These are phyloP conservation scores for Tolmerus cingulatus DNA, from an alignment of 2,888 invertebrate species.

Conservation along the genomic window DNA sequence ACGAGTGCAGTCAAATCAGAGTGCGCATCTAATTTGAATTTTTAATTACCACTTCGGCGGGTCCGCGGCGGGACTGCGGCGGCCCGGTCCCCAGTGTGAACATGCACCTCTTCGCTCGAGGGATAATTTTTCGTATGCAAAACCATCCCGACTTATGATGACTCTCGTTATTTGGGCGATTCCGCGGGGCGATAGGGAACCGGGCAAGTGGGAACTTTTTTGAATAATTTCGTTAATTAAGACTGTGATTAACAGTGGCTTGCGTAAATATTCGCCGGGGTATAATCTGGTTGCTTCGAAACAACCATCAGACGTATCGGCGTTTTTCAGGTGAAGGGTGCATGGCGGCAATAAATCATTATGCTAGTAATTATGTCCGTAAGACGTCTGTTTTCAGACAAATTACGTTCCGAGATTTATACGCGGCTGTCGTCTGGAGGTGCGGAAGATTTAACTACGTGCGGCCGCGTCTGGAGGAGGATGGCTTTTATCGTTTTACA, in stretches of 20 bases:
- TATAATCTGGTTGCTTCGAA: background rate
- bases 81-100: background rate
- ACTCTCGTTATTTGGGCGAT: slow-evolving; percentile 27
- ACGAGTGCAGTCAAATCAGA: slow-evolving; percentile 7
- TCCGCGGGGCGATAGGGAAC: background rate
- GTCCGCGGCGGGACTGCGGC: background rate
- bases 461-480: background rate
- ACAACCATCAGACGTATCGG: background rate
- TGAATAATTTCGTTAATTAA: slow-evolving; percentile 31
- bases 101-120: background rate
- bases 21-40: slow-evolving; percentile 37
- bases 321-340: background rate
- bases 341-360: background rate
- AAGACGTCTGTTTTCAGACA: background rate
- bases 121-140: slow-evolving; percentile 28
- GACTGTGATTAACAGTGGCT: background rate
- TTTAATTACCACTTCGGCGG: slow-evolving; percentile 1
- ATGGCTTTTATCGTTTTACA: background rate
- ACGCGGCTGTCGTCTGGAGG: background rate
- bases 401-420: background rate
- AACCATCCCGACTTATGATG: slow-evolving; percentile 8
- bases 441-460: background rate
- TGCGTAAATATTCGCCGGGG: background rate
- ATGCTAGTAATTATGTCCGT: background rate
- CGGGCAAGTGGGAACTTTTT: background rate